Conservation (phyloP, 2,888 invertebrate genomes). For the Brenthis hecate region DNA sequence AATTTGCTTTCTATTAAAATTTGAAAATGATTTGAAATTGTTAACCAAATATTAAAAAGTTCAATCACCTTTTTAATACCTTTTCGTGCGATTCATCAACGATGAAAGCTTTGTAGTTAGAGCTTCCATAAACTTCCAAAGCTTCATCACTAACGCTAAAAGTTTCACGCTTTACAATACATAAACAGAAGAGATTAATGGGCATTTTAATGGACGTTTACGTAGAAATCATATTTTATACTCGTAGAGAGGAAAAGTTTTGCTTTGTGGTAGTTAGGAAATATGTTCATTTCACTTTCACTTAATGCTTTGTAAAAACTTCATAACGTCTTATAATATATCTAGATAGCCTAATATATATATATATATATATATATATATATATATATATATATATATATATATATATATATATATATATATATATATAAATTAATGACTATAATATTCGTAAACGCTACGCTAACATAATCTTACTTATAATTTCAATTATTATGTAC, state of each 20-base stretch:
- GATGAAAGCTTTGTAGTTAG: constrained; percentile 8
- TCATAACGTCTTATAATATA: too few species aligned
- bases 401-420: too few species aligned
- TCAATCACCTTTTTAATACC: constrained; percentile 1
- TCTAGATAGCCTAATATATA: too few species aligned
- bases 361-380: too few species aligned
- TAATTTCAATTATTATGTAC: too few species aligned
- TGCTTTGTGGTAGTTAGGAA: constrained; percentile 8
- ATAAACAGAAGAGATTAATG: constrained; percentile 22
- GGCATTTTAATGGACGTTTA: constrained; percentile 19
- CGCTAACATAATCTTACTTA: too few species aligned
- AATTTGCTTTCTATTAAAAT: neutral
- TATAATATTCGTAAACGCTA: too few species aligned
- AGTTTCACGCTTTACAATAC: constrained; percentile 24
- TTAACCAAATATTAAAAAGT: neutral
- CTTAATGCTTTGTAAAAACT: neutral
- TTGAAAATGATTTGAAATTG: neutral
- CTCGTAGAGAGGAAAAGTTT: constrained; percentile 8
- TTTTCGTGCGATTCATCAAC: constrained; percentile 8
- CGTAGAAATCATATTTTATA: constrained; percentile 20
- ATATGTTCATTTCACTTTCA: neutral
- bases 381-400: too few species aligned
- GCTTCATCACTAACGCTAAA: constrained; percentile 18
- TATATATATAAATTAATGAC: too few species aligned
- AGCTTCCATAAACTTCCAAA: constrained; percentile 22